Evolutionary conservation across 2,888 invertebrate genomes (phyloP), one percentile per base, ranked within the genome.

Genomic region (Ochropleura plecta): DNA sequence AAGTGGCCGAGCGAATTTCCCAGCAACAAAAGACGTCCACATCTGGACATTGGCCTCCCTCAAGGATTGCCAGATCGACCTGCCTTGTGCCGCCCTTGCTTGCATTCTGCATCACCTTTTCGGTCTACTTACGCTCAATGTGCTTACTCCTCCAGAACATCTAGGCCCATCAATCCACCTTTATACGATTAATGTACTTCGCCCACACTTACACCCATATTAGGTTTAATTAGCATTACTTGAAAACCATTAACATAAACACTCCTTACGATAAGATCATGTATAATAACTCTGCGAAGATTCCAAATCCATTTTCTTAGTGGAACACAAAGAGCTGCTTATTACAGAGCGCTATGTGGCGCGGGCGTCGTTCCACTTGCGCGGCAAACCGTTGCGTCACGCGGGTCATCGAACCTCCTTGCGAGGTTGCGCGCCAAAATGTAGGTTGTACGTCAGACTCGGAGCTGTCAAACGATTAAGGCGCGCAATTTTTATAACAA

Each of bases 321-420:
- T 59, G 20, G 55, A 64, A 65, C 74, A 63, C 79, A 70, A 72
- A 70, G 71, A 67, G 62, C 60, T 65, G 60, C 71, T 67, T 69
- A 66, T 59, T 72, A 68, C 76, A 73, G 44, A 73, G 44, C 60
- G 80, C 80, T n/a, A 83, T 77, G 87, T 85, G 75, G 83, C 87
- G 84, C 88, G 90, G 87, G 67, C 88, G 83, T 88, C 86, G 91
- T 88, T 83, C 92, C 78, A 93, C 91, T 92, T 93, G 90, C 83
- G 83, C 90, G 82, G 69, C 73, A 86, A 86, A 79, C 74, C 88
- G 90, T 92, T 93, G 88, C 93, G 90, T 93, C 93, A 93, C 86
- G 83, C 75, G 86, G 91, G 90, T 88, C 89, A 87, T 86, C 90
- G 91, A 93, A 90, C 91, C 84, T 76, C 84, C 84, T 81, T 84